Conservation (phyloP, 2,113 vertebrate species). For the Megalops atlanticus region DNA sequence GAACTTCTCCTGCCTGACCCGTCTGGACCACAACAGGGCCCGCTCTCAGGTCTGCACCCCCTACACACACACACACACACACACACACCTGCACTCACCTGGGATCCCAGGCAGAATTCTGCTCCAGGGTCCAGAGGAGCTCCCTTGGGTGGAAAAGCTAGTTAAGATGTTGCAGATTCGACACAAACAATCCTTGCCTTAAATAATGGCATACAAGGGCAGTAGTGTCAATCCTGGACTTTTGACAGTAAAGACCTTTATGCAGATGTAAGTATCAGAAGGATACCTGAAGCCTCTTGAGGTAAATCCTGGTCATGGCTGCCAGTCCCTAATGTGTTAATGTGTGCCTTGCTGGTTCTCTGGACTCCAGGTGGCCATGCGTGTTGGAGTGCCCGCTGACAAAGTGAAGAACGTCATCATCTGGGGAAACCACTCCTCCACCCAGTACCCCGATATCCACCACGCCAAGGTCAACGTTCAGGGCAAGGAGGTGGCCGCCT, state of each 20-base stretch:
- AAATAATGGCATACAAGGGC: no score
- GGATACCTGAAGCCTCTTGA: no score
- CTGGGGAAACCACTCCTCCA: constrained; percentile 98
- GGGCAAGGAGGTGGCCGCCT: constrained; percentile 79
- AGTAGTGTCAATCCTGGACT: no score
- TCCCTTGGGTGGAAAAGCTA: no score
- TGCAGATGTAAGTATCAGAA: no score
- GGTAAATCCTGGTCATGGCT: no score
- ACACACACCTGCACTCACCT: background rate
- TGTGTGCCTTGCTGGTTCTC: no score
- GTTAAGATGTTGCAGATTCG: no score
- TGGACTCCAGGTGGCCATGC: constrained; percentile 83
- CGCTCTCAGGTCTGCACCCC: constrained; percentile 80
- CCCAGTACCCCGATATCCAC: constrained; percentile 93
- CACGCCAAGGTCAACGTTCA: constrained; percentile 81
- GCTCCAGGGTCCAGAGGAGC: background rate
- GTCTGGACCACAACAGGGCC: constrained; percentile 96
- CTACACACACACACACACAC: background rate
- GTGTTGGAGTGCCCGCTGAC: constrained; percentile 79
- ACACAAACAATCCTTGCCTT: no score
- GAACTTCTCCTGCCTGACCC: constrained; percentile 96
- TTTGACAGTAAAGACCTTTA: no score
- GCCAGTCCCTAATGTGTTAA: no score
- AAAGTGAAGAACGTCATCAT: constrained; percentile 95
- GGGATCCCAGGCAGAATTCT: background rate